phyloP scores from a whole-genome alignment of 2,113 vertebrate species.

The Tamias sibiricus region DNA sequence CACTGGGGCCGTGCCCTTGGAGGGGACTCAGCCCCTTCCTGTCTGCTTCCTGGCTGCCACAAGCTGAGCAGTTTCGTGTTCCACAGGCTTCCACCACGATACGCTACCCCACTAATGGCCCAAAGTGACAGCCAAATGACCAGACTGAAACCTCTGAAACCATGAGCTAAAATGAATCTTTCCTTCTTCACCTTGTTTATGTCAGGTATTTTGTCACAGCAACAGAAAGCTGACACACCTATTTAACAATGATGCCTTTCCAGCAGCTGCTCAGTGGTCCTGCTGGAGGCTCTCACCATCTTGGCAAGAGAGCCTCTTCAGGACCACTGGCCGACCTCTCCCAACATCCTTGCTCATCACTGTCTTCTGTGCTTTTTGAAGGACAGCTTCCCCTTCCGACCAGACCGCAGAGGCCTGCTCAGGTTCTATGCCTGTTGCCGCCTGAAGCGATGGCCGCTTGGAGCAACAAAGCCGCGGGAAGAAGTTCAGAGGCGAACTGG shows the following conservation, averaged over 20 bases:
- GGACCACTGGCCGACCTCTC: too few species aligned
- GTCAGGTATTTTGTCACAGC: not conserved
- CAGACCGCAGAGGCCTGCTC: not conserved
- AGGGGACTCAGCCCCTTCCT: not conserved
- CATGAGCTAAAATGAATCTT: not conserved
- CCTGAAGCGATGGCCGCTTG: too few species aligned
- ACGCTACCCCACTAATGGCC: not conserved
- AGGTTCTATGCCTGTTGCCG: too few species aligned
- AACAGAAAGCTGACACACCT: too few species aligned
- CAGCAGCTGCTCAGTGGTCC: not conserved
- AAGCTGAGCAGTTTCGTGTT: not conserved
- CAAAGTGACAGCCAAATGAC: not conserved
- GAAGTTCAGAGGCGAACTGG: too few species aligned
- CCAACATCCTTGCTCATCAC: not conserved
- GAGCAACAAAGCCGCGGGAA: too few species aligned
- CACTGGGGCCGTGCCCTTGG: not conserved
- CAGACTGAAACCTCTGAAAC: not conserved
- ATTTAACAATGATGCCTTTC: accelerated
- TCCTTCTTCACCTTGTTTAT: not conserved
- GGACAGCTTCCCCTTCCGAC: not conserved
- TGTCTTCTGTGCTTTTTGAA: not conserved
- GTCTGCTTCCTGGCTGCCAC: not conserved
- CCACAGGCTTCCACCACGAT: too few species aligned
- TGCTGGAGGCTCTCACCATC: accelerated
- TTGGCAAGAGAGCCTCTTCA: not conserved